Conservation (phyloP, 2,888 invertebrate genomes). For the Molorchus minor region DNA sequence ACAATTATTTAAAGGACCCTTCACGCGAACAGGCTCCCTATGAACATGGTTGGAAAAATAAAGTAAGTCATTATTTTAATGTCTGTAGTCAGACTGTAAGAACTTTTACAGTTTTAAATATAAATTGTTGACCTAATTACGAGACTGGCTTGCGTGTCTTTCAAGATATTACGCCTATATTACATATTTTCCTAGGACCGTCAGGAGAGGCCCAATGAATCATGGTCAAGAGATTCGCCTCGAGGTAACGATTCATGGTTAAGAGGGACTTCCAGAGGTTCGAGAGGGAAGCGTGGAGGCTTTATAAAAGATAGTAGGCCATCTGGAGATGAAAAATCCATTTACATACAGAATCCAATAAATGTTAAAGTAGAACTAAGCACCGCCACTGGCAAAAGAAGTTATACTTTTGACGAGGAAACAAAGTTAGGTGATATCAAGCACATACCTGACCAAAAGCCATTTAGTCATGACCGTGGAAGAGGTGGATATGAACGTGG, state of each 20-base stretch:
- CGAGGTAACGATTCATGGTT: too few species aligned
- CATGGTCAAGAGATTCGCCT: conserved; percentile 14
- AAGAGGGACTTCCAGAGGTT: conserved; percentile 14
- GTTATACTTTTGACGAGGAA: conserved; percentile 47
- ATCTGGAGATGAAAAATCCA: neutral
- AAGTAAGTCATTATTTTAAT: too few species aligned
- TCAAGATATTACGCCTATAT: too few species aligned
- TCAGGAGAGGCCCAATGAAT: neutral
- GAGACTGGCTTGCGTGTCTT: too few species aligned
- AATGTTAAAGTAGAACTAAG: conserved; percentile 53
- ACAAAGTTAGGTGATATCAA: conserved; percentile 40
- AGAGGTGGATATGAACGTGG: conserved; percentile 20
- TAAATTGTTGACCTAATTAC: too few species aligned
- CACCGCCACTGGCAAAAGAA: conserved; percentile 50
- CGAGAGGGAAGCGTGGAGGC: conserved; percentile 22
- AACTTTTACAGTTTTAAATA: too few species aligned
- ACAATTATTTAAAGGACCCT: conserved; percentile 52
- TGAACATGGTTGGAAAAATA: neutral
- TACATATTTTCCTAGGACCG: conserved; percentile 13
- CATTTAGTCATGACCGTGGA: conserved; percentile 11
- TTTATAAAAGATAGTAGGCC: neutral
- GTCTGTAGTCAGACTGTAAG: too few species aligned
- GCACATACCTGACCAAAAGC: conserved; percentile 41
- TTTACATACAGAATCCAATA: conserved; percentile 40
- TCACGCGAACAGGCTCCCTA: conserved; percentile 39